Evolutionary conservation across 2,113 vertebrate genomes (phyloP).

Genomic region (Polypterus bichir): DNA sequence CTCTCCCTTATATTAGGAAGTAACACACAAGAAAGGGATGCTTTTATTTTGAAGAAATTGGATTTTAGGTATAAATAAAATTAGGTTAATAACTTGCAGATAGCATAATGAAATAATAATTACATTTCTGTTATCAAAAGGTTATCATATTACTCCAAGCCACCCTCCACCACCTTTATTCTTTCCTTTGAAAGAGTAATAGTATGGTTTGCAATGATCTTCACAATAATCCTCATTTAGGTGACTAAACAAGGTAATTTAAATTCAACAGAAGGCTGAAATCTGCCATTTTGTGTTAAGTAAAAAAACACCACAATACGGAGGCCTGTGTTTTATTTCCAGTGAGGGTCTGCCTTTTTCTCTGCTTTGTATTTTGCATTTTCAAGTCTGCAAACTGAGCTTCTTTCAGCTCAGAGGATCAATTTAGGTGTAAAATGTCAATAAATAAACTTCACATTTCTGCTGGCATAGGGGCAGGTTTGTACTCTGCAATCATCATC

Average conservation of each 20-base stretch:
- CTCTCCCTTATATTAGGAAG: conserved; percentile 56
- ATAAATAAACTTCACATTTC: background rate
- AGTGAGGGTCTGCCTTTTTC: conserved; percentile 10
- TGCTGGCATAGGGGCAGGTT: no score
- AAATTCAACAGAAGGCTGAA: conserved; percentile 20
- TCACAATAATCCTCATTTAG: conserved; percentile 18
- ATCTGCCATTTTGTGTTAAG: conserved; percentile 11
- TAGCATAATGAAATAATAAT: conserved; percentile 53
- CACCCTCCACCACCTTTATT: conserved; percentile 22
- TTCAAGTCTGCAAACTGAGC: background rate
- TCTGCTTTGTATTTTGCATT: background rate
- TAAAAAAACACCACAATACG: conserved; percentile 11
- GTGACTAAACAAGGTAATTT: conserved; percentile 13
- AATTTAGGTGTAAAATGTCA: background rate
- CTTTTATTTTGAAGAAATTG: conserved; percentile 51
- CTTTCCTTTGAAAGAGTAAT: conserved; percentile 22
- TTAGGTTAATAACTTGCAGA: conserved; percentile 40
- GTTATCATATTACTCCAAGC: conserved; percentile 25
- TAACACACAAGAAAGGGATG: conserved; percentile 53
- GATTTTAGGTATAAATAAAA: conserved; percentile 54
- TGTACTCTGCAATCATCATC: background rate
- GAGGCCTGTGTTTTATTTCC: conserved; percentile 13
- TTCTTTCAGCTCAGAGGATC: background rate
- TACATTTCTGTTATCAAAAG: conserved; percentile 43
- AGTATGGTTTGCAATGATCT: conserved; percentile 14